These are phyloP conservation scores for Tragopan temminckii DNA, from an alignment of 2,797 vertebrate genomes.

Conservation along the genomic window DNA sequence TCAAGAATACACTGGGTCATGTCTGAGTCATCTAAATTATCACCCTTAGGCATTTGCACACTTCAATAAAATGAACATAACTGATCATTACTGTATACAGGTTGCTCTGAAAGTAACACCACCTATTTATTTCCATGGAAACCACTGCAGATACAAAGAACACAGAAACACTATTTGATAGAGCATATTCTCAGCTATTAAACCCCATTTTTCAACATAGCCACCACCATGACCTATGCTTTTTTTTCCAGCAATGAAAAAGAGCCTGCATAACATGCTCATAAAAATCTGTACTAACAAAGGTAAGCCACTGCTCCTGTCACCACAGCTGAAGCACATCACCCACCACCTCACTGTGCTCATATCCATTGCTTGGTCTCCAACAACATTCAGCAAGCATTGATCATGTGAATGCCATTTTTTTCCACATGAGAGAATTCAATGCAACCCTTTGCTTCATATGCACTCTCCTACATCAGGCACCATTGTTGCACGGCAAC, in stretches of 20 bases:
- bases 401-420: background rate
- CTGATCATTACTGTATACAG: background rate
- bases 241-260: background rate
- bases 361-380: too few species aligned
- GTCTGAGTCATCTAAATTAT: background rate
- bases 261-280: background rate
- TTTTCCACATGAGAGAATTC: background rate
- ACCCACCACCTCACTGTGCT: background rate
- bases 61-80: background rate
- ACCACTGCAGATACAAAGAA: background rate
- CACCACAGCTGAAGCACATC: background rate
- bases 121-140: background rate
- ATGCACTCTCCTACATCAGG: background rate
- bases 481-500: background rate
- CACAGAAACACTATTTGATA: background rate
- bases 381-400: too few species aligned
- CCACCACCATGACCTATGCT: background rate
- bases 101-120: background rate
- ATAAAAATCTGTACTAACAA: background rate
- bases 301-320: background rate
- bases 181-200: background rate
- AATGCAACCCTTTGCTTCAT: background rate
- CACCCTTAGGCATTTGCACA: background rate
- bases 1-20: background rate
- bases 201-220: background rate